Conservation (phyloP, 2,113 vertebrate genomes). For the Chloebia gouldiae region DNA sequence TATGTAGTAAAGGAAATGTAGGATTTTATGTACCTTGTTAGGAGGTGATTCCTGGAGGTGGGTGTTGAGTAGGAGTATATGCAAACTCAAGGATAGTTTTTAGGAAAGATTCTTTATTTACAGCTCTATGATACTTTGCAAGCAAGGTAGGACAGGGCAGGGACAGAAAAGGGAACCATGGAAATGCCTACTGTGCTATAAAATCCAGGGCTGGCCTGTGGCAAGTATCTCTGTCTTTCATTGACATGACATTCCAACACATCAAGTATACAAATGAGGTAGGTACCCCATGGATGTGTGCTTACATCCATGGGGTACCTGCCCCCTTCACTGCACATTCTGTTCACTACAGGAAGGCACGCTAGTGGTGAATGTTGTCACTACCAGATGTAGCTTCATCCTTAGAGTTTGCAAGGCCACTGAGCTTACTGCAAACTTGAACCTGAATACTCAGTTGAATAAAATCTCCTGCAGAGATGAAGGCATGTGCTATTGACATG, state of each 20-base stretch:
- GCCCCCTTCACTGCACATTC: background rate
- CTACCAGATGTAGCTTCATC: background rate
- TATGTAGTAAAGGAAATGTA: background rate
- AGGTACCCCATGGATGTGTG: too few species aligned
- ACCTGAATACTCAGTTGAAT: background rate
- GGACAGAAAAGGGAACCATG: background rate
- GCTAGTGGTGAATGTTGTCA: background rate
- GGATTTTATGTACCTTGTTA: background rate
- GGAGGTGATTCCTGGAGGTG: background rate
- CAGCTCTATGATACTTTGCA: background rate
- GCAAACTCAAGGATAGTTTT: background rate
- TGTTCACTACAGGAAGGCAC: background rate
- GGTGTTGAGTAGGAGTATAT: background rate
- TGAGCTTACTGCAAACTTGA: background rate
- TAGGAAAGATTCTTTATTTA: background rate
- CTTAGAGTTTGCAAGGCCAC: background rate
- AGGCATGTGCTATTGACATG: background rate
- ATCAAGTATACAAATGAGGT: background rate
- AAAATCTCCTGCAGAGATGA: background rate
- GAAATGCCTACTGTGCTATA: background rate
- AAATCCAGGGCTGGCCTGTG: rapidly evolving
- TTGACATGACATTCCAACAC: background rate
- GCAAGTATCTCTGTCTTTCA: background rate
- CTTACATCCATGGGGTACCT: background rate
- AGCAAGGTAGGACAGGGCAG: background rate